A percentile compares a stretch with the other conserved stretches of the same genome.
These are phyloP conservation scores for Crocidura indochinensis DNA, from an alignment of 2,797 vertebrate genomes.

Conservation along the genomic window DNA sequence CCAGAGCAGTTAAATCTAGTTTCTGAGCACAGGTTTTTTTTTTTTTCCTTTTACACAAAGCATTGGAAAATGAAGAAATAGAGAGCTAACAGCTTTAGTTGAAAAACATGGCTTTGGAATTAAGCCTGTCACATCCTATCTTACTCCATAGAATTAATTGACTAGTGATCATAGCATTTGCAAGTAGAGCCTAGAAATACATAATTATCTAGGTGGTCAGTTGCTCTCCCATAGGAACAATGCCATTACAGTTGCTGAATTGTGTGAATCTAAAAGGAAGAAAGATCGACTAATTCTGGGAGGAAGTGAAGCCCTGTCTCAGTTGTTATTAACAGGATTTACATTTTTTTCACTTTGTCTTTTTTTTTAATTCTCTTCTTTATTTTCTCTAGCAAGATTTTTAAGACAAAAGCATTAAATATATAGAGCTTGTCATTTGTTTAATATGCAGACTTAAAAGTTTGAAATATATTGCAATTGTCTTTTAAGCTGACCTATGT, in stretches of 20 bases:
- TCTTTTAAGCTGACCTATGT: neutral
- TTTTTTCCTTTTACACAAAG: slow-evolving; percentile 24
- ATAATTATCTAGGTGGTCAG: neutral
- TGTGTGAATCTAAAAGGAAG: neutral
- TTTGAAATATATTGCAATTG: slow-evolving; percentile 13
- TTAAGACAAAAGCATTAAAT: too few relatives aligned
- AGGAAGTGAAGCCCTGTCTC: neutral
- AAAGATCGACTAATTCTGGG: neutral
- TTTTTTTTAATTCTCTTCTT: too few relatives aligned
- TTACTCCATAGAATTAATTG: neutral
- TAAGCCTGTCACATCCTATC: neutral
- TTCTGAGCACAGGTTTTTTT: neutral
- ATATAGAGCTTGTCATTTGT: neutral
- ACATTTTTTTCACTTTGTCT: too few relatives aligned
- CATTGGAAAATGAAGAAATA: neutral
- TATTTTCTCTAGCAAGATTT: too few relatives aligned
- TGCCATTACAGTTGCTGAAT: rapidly evolving
- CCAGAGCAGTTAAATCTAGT: neutral
- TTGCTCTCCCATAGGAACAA: neutral
- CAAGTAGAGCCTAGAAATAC: neutral
- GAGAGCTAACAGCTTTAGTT: neutral
- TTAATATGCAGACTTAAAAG: neutral
- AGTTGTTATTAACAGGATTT: neutral
- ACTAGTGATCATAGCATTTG: neutral
- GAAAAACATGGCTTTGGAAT: neutral